A percentile compares a stretch with the other conserved stretches of the same genome.
These are phyloP conservation scores for Colius striatus DNA, from an alignment of 2,113 vertebrate species.

Conservation along the genomic window DNA sequence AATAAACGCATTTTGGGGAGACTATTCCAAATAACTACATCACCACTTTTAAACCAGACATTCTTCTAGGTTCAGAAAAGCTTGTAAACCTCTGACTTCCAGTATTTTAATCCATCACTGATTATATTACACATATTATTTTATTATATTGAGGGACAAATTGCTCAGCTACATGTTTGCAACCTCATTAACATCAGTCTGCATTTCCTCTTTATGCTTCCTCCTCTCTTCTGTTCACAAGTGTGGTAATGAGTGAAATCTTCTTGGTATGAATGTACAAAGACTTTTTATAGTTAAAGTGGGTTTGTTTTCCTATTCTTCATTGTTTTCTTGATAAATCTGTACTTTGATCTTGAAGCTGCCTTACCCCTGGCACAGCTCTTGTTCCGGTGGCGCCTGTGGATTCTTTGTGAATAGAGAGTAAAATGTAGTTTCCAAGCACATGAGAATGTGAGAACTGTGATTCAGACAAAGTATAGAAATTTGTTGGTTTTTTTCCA, in stretches of 20 bases:
- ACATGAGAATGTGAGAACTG: background rate
- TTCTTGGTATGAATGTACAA: constrained; percentile 4
- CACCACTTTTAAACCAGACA: background rate
- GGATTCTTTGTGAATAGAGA: constrained; percentile 12
- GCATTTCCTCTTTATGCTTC: background rate
- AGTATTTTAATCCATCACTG: background rate
- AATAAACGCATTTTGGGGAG: background rate
- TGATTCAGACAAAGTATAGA: background rate
- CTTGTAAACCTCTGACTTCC: background rate
- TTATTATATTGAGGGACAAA: background rate
- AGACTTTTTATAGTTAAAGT: background rate
- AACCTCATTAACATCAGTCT: background rate
- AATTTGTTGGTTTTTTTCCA: background rate
- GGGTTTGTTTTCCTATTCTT: constrained; percentile 17
- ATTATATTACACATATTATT: background rate
- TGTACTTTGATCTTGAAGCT: constrained; percentile 45
- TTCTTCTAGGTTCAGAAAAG: background rate
- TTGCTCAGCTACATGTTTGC: background rate
- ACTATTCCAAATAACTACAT: background rate
- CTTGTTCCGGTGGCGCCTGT: accelerated
- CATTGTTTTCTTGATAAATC: constrained; percentile 49
- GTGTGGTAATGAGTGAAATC: background rate
- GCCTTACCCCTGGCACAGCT: background rate
- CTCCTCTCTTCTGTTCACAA: background rate
- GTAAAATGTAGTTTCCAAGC: background rate